Conservation (phyloP, 2,113 vertebrate genomes). For the Balaeniceps rex region DNA sequence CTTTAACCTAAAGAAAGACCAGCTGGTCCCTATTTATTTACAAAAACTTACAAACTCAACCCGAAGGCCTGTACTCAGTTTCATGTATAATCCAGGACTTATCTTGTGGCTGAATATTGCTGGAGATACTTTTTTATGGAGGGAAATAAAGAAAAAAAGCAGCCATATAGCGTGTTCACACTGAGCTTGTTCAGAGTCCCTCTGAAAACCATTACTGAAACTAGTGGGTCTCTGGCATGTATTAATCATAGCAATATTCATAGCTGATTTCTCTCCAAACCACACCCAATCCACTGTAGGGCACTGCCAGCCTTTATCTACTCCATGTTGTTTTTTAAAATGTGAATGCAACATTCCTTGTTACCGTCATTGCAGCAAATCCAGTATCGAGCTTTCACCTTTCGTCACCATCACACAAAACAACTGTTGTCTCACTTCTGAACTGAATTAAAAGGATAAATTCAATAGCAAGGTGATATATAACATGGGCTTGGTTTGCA, state of each 20-base stretch:
- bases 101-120: not conserved
- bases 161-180: not conserved
- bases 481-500: not conserved
- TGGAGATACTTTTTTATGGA: not conserved
- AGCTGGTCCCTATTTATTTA: conserved; percentile 42
- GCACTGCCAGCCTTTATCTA: not conserved
- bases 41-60: not conserved
- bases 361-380: not conserved
- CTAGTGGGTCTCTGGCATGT: not conserved
- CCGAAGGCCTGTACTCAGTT: not conserved
- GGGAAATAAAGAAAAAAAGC: not conserved
- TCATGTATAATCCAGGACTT: not conserved
- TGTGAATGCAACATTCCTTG: accelerated
- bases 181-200: not conserved
- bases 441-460: not conserved
- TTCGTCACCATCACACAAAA: not conserved
- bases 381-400: not conserved
- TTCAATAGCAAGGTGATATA: not conserved
- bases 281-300: not conserved
- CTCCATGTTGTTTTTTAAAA: not conserved
- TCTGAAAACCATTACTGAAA: not conserved
- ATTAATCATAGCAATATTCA: conserved; percentile 2
- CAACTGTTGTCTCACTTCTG: not conserved
- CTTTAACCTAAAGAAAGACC: conserved; percentile 12
- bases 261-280: not conserved